Conservation (phyloP, 2,113 vertebrate genomes). For the Hippocampus mohnikei region DNA sequence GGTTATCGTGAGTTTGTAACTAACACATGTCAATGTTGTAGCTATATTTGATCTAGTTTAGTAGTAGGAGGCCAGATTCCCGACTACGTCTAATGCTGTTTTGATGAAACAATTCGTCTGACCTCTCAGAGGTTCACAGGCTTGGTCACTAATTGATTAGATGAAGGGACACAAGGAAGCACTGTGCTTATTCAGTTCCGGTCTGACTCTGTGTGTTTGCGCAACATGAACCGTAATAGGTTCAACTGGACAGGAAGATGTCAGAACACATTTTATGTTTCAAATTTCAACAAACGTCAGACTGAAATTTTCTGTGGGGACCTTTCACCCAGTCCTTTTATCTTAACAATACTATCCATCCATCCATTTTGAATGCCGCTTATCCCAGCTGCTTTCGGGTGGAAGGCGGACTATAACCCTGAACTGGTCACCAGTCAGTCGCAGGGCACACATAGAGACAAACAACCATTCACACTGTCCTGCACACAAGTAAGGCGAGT, state of each 20-base stretch:
- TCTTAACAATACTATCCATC: too few species aligned
- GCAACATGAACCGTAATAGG: not conserved
- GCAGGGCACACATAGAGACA: too few species aligned
- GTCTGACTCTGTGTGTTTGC: not conserved
- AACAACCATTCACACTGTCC: too few species aligned
- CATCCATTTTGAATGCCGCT: too few species aligned
- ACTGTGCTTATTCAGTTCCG: not conserved
- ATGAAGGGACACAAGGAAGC: constrained; percentile 5
- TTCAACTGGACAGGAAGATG: not conserved
- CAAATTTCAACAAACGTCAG: not conserved
- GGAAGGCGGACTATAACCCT: too few species aligned
- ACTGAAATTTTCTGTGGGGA: not conserved
- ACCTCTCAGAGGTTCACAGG: not conserved
- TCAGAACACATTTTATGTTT: not conserved
- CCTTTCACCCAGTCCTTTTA: too few species aligned
- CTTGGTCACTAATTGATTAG: not conserved
- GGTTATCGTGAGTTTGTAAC: not conserved
- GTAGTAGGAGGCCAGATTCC: not conserved
- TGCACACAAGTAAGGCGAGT: too few species aligned
- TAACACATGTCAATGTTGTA: not conserved
- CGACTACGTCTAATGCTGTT: not conserved
- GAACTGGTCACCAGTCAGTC: too few species aligned
- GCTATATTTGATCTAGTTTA: not conserved
- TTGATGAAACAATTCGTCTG: not conserved
- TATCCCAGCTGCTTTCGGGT: too few species aligned